Evolutionary conservation across 2,113 vertebrate species (phyloP).

Genomic region (Anoplopoma fimbria): DNA sequence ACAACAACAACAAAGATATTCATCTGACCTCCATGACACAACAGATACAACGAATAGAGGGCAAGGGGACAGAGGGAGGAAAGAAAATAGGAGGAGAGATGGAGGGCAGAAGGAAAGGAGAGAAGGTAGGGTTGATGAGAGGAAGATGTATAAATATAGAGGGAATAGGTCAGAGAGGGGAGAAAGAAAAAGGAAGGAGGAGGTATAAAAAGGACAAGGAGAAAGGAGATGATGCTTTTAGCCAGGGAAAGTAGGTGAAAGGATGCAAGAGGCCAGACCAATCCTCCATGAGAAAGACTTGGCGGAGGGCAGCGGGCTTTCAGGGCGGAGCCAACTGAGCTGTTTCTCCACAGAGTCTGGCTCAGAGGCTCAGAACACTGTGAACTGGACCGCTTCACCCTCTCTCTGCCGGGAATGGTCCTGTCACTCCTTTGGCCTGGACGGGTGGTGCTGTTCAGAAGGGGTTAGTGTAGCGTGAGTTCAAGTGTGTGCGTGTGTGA

Average conservation of each 20-base stretch:
- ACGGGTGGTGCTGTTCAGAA: slow-evolving; percentile 41
- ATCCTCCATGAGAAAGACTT: slow-evolving; percentile 33
- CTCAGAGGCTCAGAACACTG: slow-evolving; percentile 36
- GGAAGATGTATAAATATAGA: background rate
- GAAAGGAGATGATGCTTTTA: slow-evolving; percentile 13
- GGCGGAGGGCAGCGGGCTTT: slow-evolving; percentile 2
- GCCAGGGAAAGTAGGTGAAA: slow-evolving; percentile 29
- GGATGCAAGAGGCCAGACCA: slow-evolving; percentile 21
- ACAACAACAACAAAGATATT: slow-evolving; percentile 16
- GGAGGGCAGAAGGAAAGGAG: background rate
- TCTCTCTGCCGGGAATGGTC: slow-evolving; percentile 51
- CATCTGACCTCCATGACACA: background rate
- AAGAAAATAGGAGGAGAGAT: background rate
- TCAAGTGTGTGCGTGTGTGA: background rate
- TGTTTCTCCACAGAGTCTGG: slow-evolving; percentile 51
- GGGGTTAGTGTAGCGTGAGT: slow-evolving; percentile 36
- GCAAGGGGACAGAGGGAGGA: background rate
- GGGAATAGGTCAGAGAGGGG: background rate
- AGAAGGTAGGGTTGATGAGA: background rate
- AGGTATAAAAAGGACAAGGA: slow-evolving; percentile 5
- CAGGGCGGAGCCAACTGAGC: slow-evolving; percentile 13
- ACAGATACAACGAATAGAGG: background rate
- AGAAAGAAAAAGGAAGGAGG: background rate
- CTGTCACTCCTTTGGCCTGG: slow-evolving; percentile 59
- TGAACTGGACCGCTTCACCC: slow-evolving; percentile 53